Conservation (phyloP, 2,797 vertebrate genomes). For the Epinephelus coioides region DNA sequence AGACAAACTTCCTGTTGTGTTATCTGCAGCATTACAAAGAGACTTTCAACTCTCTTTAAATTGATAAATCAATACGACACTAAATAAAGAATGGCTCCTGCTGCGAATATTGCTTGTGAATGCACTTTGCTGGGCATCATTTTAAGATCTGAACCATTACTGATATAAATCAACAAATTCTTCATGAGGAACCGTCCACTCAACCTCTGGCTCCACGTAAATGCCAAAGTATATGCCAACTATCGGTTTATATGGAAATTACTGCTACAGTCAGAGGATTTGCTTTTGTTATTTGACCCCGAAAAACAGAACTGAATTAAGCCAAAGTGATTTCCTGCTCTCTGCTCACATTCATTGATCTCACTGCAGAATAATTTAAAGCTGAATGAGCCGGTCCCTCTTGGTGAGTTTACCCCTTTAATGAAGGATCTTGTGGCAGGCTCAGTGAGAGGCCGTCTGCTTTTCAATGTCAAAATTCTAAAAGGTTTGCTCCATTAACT, state of each 20-base stretch:
- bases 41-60: slow-evolving; percentile 42
- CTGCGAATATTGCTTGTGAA: slow-evolving; percentile 45
- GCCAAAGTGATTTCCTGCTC: slow-evolving; percentile 59
- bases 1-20: slow-evolving; percentile 44
- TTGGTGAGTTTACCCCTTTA: slow-evolving; percentile 47
- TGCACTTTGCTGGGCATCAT: slow-evolving; percentile 26
- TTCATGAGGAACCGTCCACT: slow-evolving; percentile 1
- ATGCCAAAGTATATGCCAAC: slow-evolving; percentile 2
- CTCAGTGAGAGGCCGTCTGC: slow-evolving; percentile 15
- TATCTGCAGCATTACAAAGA: slow-evolving; percentile 46
- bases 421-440: slow-evolving; percentile 51
- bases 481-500: slow-evolving; percentile 19
- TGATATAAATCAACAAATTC: slow-evolving; percentile 30
- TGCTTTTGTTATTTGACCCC: slow-evolving; percentile 45
- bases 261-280: slow-evolving; percentile 23
- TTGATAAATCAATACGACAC: slow-evolving; percentile 57
- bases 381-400: slow-evolving; percentile 59
- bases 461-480: slow-evolving; percentile 20
- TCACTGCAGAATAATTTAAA: slow-evolving; percentile 65
- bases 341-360: slow-evolving; percentile 66
- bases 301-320: slow-evolving; percentile 45
- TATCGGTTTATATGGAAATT: slow-evolving; percentile 38
- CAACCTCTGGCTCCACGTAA: slow-evolving; percentile 11
- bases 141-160: slow-evolving; percentile 26
- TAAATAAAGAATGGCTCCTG: slow-evolving; percentile 49